Evolutionary conservation across 2,888 invertebrate genomes (phyloP).

Genomic region (Holacanthella duospinosa): DNA sequence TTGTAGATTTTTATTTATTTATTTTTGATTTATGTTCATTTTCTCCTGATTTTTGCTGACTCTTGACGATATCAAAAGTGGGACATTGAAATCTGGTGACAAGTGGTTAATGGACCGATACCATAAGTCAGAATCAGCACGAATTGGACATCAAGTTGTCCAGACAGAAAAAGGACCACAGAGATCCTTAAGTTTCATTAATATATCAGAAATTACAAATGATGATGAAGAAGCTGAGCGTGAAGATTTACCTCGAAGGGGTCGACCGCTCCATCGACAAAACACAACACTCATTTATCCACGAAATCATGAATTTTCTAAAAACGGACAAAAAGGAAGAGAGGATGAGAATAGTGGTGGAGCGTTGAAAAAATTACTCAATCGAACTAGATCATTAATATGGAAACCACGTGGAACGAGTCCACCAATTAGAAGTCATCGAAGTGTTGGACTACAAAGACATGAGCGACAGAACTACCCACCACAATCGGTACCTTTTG

Average conservation of each 20-base stretch:
- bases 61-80: conserved; percentile 10
- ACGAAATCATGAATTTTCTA: neutral
- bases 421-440: conserved; percentile 11
- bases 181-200: conserved; percentile 20
- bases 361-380: conserved; percentile 31
- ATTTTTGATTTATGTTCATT: neutral
- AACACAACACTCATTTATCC: neutral
- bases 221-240: conserved; percentile 11
- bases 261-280: neutral
- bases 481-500: conserved; percentile 14
- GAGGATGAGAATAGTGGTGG: conserved; percentile 5
- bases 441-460: neutral
- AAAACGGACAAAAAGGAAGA: neutral
- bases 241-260: neutral
- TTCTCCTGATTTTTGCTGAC: neutral
- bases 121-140: conserved; percentile 30
- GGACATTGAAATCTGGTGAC: conserved; percentile 26
- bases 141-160: conserved; percentile 22
- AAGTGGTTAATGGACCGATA: conserved; percentile 36
- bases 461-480: neutral
- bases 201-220: conserved; percentile 16
- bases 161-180: conserved; percentile 7
- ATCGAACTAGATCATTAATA: conserved; percentile 32
- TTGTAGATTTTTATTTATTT: conserved; percentile 3
- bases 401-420: conserved; percentile 22